Evolutionary conservation across 2,797 vertebrate genomes (phyloP).

Genomic region (Lacerta viridis): DNA sequence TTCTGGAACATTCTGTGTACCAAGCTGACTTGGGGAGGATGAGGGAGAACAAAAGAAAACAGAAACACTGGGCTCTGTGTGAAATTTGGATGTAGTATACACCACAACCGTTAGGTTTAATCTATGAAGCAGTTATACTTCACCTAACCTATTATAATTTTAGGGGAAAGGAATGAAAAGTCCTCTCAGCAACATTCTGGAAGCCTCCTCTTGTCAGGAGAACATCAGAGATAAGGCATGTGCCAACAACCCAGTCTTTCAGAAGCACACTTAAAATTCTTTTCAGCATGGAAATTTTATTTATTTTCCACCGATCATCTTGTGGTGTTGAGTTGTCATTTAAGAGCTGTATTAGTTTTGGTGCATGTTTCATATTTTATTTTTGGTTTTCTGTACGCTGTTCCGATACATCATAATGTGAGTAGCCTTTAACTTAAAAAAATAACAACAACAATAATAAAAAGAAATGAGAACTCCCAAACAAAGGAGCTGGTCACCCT

Average conservation of each 20-base stretch:
- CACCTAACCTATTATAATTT: background rate
- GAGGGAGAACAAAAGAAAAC: background rate
- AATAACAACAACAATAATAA: too few species aligned
- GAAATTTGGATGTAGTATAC: conserved; percentile 33
- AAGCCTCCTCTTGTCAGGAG: background rate
- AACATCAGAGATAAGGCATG: too few species aligned
- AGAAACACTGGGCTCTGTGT: conserved; percentile 11
- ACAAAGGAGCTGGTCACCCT: background rate
- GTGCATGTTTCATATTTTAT: too few species aligned
- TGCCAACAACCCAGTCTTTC: too few species aligned
- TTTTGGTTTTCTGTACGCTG: too few species aligned
- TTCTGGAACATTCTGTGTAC: conserved; percentile 1
- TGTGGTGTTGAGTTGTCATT: too few species aligned
- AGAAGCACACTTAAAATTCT: too few species aligned
- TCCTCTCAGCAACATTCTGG: background rate
- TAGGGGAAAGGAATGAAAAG: background rate
- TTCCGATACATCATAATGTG: too few species aligned
- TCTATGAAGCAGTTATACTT: conserved; percentile 34
- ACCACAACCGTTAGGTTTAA: conserved; percentile 16
- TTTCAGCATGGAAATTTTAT: too few species aligned
- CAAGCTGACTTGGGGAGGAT: conserved; percentile 31
- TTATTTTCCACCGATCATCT: too few species aligned
- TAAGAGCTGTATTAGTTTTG: too few species aligned
- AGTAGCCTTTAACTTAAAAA: too few species aligned
- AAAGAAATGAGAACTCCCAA: background rate